Evolutionary conservation across 2,888 invertebrate species (phyloP).

Genomic region (Drosophila stalkeri): DNA sequence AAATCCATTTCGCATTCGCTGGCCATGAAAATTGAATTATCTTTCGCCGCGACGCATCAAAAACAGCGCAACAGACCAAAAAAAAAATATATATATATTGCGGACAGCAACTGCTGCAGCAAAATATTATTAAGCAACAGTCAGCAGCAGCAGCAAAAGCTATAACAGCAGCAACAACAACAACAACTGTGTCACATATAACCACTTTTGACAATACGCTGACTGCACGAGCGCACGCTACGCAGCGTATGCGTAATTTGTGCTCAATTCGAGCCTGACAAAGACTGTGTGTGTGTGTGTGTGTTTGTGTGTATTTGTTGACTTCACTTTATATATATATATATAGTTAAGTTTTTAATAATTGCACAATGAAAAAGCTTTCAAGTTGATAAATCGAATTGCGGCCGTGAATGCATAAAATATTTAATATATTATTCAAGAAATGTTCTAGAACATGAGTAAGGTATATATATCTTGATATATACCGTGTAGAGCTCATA

Average conservation of each 20-base stretch:
- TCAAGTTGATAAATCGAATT: constrained; percentile 7
- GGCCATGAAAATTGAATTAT: constrained; percentile 55
- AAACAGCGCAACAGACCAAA: not conserved
- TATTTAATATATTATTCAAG: not conserved
- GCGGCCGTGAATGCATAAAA: not conserved
- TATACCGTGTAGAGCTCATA: not conserved
- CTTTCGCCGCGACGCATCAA: constrained; percentile 13
- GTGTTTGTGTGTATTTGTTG: constrained; percentile 1
- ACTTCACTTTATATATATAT: not conserved
- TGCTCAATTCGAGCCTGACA: not conserved
- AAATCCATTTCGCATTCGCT: constrained; percentile 51
- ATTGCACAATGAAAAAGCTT: constrained; percentile 9
- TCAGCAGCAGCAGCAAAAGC: constrained; percentile 1
- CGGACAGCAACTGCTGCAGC: constrained; percentile 13
- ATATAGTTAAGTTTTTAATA: constrained; percentile 1
- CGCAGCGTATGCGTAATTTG: constrained; percentile 33
- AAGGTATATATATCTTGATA: no score
- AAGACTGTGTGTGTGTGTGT: not conserved
- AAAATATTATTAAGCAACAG: constrained; percentile 34
- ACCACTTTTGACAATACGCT: constrained; percentile 12
- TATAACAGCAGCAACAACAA: not conserved
- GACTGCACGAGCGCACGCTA: constrained; percentile 9
- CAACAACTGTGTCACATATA: constrained; percentile 12
- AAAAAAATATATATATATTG: constrained; percentile 1
- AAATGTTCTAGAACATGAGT: no score